Percentiles rank a stretch among this genome's conserved stretches.
Conservation (phyloP, 2,888 invertebrate species). For the Amphipoea oculea region DNA sequence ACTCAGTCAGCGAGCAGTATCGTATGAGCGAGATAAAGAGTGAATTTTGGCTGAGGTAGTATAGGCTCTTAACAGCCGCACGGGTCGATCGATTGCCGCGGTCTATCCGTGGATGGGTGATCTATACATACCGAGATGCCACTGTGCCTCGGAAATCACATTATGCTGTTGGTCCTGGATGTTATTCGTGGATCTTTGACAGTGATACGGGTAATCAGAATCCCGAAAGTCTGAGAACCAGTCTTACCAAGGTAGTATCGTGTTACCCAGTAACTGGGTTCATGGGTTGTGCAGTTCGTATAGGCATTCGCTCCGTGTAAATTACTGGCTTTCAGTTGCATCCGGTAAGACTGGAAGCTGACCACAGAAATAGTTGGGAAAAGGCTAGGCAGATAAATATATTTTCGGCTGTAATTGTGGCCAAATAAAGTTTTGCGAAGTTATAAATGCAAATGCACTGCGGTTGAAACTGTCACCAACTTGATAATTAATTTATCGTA, state of each 20-base stretch:
- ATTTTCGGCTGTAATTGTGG: not conserved
- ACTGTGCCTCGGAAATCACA: not conserved
- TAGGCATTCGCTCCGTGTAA: not conserved
- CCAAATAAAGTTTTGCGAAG: conserved; percentile 28
- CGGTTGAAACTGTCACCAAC: conserved; percentile 19
- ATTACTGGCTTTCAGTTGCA: not conserved
- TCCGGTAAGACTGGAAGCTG: not conserved
- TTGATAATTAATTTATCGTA: conserved; percentile 23
- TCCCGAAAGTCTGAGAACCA: not conserved
- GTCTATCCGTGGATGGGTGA: no score
- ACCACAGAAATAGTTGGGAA: not conserved
- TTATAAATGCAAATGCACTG: conserved; percentile 38
- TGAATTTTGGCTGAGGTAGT: no score
- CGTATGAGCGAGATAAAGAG: no score
- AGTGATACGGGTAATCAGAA: not conserved
- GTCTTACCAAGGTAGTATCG: not conserved
- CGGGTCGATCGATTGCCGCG: no score
- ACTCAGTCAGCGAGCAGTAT: no score
- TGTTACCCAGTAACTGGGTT: not conserved
- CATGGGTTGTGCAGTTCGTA: not conserved
- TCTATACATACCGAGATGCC: no score
- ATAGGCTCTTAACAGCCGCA: no score
- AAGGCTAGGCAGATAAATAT: not conserved
- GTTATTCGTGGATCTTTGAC: not conserved
- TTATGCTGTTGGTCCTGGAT: not conserved